These are phyloP conservation scores for Clepsis dumicolana DNA, from an alignment of 2,888 invertebrate species.

Conservation along the genomic window DNA sequence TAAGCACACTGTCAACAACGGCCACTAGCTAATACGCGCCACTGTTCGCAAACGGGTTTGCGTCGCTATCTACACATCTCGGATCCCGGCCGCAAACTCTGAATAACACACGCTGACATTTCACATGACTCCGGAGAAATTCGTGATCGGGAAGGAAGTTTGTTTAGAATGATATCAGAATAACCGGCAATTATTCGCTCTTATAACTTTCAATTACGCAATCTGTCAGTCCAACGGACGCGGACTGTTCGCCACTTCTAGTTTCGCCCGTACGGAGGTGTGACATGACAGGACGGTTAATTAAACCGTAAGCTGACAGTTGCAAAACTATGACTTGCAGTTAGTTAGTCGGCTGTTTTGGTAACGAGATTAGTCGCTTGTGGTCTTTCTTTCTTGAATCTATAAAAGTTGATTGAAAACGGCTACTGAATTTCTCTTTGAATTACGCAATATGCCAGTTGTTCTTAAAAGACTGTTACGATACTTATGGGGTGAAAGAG, in stretches of 20 bases:
- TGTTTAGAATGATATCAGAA: constrained; percentile 63
- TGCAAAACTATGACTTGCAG: constrained; percentile 61
- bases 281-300: constrained; percentile 65
- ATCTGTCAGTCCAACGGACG: constrained; percentile 52
- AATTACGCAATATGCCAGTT: constrained; percentile 49
- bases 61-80: constrained; percentile 57
- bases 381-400: constrained; percentile 51
- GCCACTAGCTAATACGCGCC: constrained; percentile 54
- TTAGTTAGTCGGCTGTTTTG: constrained; percentile 60
- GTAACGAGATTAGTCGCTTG: constrained; percentile 66
- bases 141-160: constrained; percentile 72
- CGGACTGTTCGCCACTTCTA: constrained; percentile 55
- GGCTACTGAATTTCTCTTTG: constrained; percentile 49
- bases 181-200: constrained; percentile 67
- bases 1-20: constrained; percentile 58
- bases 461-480: constrained; percentile 36
- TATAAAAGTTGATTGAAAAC: constrained; percentile 47
- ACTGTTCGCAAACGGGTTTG: constrained; percentile 62
- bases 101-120: constrained; percentile 69
- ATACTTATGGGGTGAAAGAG: constrained; percentile 43
- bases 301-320: constrained; percentile 68
- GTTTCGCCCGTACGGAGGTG: constrained; percentile 61
- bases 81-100: constrained; percentile 52
- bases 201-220: constrained; percentile 69
- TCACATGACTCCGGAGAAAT: constrained; percentile 72